Evolutionary conservation across 2,113 vertebrate species (phyloP).

Genomic region (Eulemur macaco): DNA sequence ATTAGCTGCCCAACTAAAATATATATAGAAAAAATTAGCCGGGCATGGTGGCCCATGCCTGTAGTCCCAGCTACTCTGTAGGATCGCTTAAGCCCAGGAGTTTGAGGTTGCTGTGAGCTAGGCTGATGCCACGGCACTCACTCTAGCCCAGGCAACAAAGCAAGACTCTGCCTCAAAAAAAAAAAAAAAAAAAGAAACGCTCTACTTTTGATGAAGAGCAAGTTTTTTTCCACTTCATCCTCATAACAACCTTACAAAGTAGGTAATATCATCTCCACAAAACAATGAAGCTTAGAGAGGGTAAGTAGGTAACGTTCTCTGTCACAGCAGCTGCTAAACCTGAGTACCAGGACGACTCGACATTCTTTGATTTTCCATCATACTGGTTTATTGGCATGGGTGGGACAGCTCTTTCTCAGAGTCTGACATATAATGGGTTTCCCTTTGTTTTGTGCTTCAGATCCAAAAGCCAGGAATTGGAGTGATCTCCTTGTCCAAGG

Average conservation of each 20-base stretch:
- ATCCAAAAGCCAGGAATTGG: conserved; percentile 68
- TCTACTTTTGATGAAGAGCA: not conserved
- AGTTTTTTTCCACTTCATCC: not conserved
- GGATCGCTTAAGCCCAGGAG: no score
- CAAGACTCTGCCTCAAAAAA: no score
- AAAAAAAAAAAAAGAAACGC: no score
- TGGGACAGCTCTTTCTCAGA: not conserved
- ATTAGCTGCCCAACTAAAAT: no score
- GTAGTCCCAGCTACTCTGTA: no score
- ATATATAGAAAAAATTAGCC: no score
- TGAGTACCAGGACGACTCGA: not conserved
- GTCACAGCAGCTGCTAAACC: not conserved
- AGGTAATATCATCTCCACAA: not conserved
- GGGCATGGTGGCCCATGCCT: no score
- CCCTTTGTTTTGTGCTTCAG: conserved; percentile 60
- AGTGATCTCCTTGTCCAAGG: conserved; percentile 70
- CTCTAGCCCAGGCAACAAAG: no score
- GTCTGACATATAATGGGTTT: not conserved
- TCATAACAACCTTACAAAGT: not conserved
- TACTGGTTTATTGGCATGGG: not conserved
- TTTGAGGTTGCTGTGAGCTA: no score
- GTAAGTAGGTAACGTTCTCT: not conserved
- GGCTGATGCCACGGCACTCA: no score
- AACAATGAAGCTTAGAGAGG: not conserved
- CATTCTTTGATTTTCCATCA: not conserved